Evolutionary conservation across 2,797 vertebrate species (phyloP), one percentile per base, ranked within the genome.

Genomic region (Aeoliscus strigatus): DNA sequence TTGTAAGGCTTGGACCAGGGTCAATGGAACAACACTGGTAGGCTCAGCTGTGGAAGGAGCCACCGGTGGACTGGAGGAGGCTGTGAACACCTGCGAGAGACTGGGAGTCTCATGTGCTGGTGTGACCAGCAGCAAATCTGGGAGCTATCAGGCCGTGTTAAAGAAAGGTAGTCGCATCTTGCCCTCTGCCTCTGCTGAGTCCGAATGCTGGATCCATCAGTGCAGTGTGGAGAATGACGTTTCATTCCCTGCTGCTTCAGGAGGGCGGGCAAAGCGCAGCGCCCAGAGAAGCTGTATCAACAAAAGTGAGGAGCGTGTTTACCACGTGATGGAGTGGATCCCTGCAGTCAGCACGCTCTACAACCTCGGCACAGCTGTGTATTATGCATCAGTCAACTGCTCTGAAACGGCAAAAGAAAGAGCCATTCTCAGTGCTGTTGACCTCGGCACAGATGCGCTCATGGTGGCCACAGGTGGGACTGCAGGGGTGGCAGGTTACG

Each of bases 311-410:
- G 38, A 70, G 50, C 47, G 37, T 0, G 87, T 93, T 1, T 84
- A 94, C 49, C 47, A 2, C 0, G 79, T 91, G 12, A 32, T 92
- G 62, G 79, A 76, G 38, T 90, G 88, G 89, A 78, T 95, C 39
- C 93, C 94, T 0, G 81, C 18, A 0, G 85, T 93, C 50, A 90
- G 87, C 74, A 84, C 86, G 1, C 87, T 88, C 59, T 96, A 97
- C 70, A 94, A 86, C 71, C 64, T 94, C 1, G 94, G 90, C 43
- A 91, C 91, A 4, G 91, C 93, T 6, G 43, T 96, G 31, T 98
- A 94, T 56, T 96, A 92, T 0, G 90, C 90, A 28, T 79, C 88
- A 2, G 75, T 89, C 51, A 89, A 90, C 66, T 97, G 94, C 70
- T 54, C 73, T 0, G 82, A 79, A 3, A 59, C 63, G 3, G 94